These are phyloP conservation scores for Stegana nigrithorax DNA, from an alignment of 2,888 invertebrate species.

Conservation along the genomic window DNA sequence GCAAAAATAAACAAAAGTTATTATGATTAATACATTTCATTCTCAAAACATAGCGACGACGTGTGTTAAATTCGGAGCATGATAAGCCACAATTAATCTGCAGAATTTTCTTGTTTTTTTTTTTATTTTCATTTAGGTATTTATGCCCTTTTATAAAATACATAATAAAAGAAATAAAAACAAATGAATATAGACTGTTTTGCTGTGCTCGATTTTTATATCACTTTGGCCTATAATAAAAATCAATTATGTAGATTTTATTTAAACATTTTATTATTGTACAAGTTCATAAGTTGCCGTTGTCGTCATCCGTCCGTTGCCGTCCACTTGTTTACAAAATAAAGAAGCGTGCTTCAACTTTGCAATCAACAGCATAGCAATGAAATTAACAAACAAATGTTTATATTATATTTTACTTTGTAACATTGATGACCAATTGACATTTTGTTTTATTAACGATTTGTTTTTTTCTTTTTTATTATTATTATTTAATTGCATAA, in stretches of 20 bases:
- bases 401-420: background rate
- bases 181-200: background rate
- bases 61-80: too few relatives aligned
- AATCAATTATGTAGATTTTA: slow-evolving; percentile 17
- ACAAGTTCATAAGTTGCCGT: slow-evolving; percentile 9
- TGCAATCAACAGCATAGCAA: background rate
- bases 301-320: background rate
- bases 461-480: background rate
- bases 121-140: background rate
- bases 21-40: slow-evolving; percentile 8
- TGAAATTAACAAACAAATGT: slow-evolving; percentile 8
- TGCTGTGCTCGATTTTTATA: background rate
- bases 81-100: background rate
- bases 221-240: background rate
- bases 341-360: slow-evolving; percentile 3
- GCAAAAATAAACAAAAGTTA: slow-evolving; percentile 14
- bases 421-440: background rate
- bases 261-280: background rate
- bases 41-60: too few relatives aligned
- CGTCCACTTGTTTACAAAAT: background rate
- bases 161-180: background rate
- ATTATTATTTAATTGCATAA: background rate
- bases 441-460: background rate
- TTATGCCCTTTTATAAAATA: background rate
- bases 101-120: background rate